Conservation (phyloP, 2,888 invertebrate species). For the Papilio elwesi region DNA sequence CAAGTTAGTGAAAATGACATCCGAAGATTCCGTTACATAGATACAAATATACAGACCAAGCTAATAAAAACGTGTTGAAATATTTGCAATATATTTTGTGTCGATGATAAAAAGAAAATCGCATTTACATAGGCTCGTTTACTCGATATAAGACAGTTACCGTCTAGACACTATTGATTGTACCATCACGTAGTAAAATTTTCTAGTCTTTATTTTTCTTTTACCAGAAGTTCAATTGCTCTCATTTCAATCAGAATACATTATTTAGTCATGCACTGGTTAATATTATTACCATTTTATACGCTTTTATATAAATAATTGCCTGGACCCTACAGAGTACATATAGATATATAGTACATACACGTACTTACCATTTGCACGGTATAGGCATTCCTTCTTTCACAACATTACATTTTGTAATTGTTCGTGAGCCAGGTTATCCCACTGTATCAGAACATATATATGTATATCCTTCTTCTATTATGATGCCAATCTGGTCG, state of each 20-base stretch:
- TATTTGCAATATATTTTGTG: background rate
- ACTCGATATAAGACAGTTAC: background rate
- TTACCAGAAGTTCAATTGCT: background rate
- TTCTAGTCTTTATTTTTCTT: background rate
- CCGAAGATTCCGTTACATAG: too few species aligned
- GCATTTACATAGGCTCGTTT: constrained; percentile 5
- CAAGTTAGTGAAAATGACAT: too few species aligned
- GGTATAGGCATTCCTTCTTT: too few species aligned
- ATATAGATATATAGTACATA: background rate
- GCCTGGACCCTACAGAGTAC: background rate
- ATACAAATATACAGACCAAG: background rate
- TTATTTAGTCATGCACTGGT: too few species aligned
- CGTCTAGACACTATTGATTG: constrained; percentile 22
- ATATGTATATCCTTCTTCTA: too few species aligned
- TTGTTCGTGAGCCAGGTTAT: too few species aligned
- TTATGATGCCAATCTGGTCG: too few species aligned
- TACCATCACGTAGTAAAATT: background rate
- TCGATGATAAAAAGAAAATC: background rate
- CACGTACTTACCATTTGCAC: background rate
- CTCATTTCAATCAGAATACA: background rate
- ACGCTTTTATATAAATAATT: background rate
- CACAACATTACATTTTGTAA: too few species aligned
- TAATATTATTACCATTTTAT: background rate
- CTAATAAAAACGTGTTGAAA: background rate
- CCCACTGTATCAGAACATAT: too few species aligned